A percentile compares a stretch with the other conserved stretches of the same genome.
Conservation (phyloP, 2,888 invertebrate species). For the Epinotia ramella region DNA sequence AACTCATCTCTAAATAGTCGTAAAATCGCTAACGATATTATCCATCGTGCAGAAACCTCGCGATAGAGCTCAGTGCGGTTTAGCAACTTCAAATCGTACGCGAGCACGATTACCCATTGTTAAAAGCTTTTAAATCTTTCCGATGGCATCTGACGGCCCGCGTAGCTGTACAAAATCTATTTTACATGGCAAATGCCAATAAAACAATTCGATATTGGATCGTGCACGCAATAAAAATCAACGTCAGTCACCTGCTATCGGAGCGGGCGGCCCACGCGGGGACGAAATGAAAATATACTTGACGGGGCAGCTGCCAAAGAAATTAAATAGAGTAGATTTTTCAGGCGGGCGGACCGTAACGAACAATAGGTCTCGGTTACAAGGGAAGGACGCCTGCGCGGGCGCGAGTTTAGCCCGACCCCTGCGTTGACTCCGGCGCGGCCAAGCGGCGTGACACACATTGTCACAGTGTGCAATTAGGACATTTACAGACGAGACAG, state of each 20-base stretch:
- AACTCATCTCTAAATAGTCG: slow-evolving; percentile 30
- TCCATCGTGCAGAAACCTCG: slow-evolving; percentile 24
- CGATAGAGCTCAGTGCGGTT: slow-evolving; percentile 30
- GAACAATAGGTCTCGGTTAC: slow-evolving; percentile 78
- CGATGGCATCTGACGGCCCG: slow-evolving; percentile 37
- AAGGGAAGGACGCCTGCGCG: slow-evolving; percentile 70
- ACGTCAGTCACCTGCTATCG: slow-evolving; percentile 75
- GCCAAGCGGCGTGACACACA: background rate
- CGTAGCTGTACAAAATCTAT: slow-evolving; percentile 65
- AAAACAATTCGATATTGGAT: slow-evolving; percentile 78
- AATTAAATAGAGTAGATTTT: slow-evolving; percentile 82
- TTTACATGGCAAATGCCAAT: slow-evolving; percentile 70
- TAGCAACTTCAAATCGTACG: slow-evolving; percentile 23
- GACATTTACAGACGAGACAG: background rate
- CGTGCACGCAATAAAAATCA: slow-evolving; percentile 75
- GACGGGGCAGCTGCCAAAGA: slow-evolving; percentile 79
- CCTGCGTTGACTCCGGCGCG: slow-evolving; percentile 6
- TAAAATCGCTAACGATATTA: slow-evolving; percentile 26
- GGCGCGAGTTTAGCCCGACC: slow-evolving; percentile 44
- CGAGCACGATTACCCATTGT: slow-evolving; percentile 26
- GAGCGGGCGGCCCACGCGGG: slow-evolving; percentile 72
- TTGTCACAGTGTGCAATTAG: slow-evolving; percentile 1
- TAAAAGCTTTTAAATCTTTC: slow-evolving; percentile 36
- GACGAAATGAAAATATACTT: slow-evolving; percentile 77
- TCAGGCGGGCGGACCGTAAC: slow-evolving; percentile 71